phyloP scores from a whole-genome alignment of 2,797 vertebrate genomes.

The Calcarius lapponicus region DNA sequence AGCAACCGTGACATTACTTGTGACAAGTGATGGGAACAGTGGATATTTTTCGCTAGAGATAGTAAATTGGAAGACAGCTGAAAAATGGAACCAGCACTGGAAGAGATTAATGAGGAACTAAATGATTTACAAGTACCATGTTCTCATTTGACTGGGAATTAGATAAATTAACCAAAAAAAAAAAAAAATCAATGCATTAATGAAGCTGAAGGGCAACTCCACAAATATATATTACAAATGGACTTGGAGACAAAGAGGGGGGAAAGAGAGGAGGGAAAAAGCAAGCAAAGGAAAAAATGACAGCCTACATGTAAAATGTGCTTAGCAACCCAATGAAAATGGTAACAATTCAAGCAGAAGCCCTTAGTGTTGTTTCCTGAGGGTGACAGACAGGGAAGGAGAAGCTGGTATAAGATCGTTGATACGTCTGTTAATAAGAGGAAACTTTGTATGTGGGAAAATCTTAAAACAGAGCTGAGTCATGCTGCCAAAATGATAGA shows the following conservation, averaged over 20 bases:
- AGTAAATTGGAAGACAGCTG: slow-evolving; percentile 47
- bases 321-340: slow-evolving; percentile 15
- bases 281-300: neutral
- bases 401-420: neutral
- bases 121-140: slow-evolving; percentile 54
- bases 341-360: neutral
- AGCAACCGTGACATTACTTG: slow-evolving; percentile 53
- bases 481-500: neutral
- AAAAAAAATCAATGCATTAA: slow-evolving; percentile 32
- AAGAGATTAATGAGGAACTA: slow-evolving; percentile 68
- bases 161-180: slow-evolving; percentile 56
- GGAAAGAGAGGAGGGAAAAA: neutral
- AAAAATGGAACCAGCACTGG: slow-evolving; percentile 22
- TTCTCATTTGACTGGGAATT: slow-evolving; percentile 66
- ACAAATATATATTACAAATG: slow-evolving; percentile 34
- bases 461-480: neutral
- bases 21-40: slow-evolving; percentile 48
- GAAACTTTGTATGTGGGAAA: neutral
- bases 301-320: neutral
- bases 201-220: slow-evolving; percentile 33
- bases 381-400: neutral
- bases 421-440: neutral
- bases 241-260: neutral
- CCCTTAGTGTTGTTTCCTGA: neutral
- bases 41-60: slow-evolving; percentile 10